Evolutionary conservation across 2,113 vertebrate species (phyloP).

Genomic region (Corythornis cristatus): DNA sequence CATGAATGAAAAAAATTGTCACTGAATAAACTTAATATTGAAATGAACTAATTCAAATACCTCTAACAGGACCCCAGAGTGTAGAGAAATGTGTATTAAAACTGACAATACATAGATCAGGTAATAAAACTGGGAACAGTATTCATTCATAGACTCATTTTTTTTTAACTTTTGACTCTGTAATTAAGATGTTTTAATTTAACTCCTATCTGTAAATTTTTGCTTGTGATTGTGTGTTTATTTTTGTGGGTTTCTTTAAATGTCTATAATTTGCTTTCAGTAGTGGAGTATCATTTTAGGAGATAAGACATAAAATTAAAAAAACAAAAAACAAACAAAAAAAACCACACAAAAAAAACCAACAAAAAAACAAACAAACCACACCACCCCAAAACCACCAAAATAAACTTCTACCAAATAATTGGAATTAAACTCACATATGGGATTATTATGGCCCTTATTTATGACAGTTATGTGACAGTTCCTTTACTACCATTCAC

Average conservation of each 20-base stretch:
- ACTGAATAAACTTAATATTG: constrained; percentile 64
- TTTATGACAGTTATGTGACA: background rate
- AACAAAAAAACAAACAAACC: too few species aligned
- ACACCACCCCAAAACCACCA: too few species aligned
- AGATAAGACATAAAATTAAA: background rate
- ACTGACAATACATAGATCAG: background rate
- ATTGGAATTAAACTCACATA: background rate
- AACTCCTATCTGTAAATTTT: background rate
- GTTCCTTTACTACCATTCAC: background rate
- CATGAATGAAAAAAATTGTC: constrained; percentile 68
- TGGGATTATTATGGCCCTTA: background rate
- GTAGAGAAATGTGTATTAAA: background rate
- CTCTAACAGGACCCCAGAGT: constrained; percentile 9
- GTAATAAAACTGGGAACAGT: background rate
- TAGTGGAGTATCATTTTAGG: background rate
- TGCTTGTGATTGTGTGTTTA: background rate
- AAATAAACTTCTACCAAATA: background rate
- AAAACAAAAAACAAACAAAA: background rate
- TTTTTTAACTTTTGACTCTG: background rate
- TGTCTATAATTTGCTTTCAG: background rate
- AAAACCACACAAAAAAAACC: too few species aligned
- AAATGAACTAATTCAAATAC: constrained; percentile 45
- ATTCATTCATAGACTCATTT: background rate
- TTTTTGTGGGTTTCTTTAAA: background rate
- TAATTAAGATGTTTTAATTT: background rate